Evolutionary conservation across 2,113 vertebrate species (phyloP), one percentile per base, ranked within the genome.

Genomic region (Menidia beryllina): DNA sequence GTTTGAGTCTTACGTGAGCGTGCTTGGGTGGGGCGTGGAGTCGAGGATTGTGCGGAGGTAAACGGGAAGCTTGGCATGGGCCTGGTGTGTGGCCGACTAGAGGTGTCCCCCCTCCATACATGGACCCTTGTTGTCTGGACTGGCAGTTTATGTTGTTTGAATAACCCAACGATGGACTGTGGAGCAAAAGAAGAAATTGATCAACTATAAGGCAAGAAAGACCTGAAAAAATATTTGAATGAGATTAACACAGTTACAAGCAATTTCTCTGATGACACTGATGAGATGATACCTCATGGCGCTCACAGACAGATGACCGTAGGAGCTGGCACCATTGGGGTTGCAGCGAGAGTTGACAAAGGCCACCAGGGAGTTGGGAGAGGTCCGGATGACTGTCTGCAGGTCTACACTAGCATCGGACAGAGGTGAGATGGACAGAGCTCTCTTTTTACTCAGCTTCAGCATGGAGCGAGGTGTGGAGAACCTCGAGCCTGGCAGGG

Each of bases 371-470:
- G 98, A 99, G 92, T 96, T 99, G 63, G 98, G 98, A 0, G 98
- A 99, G 15, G 98, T 99, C 39, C 98, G 94, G 85, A 99, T 99
- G 27, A 99, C 96, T 0, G 96, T 98, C 92, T 99, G 97, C 63
- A 99, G 94, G 87, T 99, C 98, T 2, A 99, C 91, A 56, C 96
- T 99, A 72, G 96, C 94, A 17, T 98, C 97, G 0, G 98, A 99
- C 73, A 98, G 91, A 0, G 98, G 98, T 0, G 98, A 99, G 87
- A 99, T 98, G 90, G 98, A 98, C 79, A 99, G 90, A 0, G 96
- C 96, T 57, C 98, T 91, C 93, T 99, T 99, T 91, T 98, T 99
- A 45, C 95, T 96, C 90, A 98, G 70, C 88, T 96, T 98, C 50
- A 96, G 91, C 8, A 95, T 91, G 14, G 93, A 96, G 5, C 96